phyloP scores from a whole-genome alignment of 2,888 invertebrate species.

The Rhagophthalmus giganteus region DNA sequence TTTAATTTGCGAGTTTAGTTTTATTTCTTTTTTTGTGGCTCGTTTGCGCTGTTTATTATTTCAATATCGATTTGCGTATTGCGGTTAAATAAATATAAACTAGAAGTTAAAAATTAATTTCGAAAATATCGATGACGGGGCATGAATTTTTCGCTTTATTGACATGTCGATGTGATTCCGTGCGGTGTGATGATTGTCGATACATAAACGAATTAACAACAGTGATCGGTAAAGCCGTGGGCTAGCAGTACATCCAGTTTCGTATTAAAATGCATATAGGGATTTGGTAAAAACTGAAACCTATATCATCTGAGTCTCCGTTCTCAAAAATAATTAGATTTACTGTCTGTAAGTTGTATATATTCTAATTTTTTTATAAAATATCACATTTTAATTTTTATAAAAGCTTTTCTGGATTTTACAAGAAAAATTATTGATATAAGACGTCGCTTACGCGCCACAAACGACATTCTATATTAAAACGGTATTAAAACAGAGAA shows the following conservation, averaged over 20 bases:
- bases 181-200: constrained; percentile 6
- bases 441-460: too few species aligned
- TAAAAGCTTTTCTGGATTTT: too few species aligned
- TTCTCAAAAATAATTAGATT: too few species aligned
- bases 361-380: too few species aligned
- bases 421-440: too few species aligned
- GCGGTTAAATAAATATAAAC: constrained; percentile 1
- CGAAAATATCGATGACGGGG: constrained; percentile 2
- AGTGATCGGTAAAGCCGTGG: neutral
- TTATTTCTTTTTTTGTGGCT: constrained; percentile 1
- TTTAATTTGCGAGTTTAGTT: constrained; percentile 14
- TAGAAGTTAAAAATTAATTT: constrained; percentile 12
- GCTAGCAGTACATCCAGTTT: neutral
- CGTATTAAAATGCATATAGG: too few species aligned
- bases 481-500: too few species aligned
- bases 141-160: constrained; percentile 17
- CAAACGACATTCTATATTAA: too few species aligned
- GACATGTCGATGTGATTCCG: constrained; percentile 12
- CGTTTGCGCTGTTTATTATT: constrained; percentile 2
- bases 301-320: too few species aligned
- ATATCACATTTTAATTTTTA: too few species aligned
- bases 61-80: neutral
- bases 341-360: too few species aligned
- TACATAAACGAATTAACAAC: constrained; percentile 14
- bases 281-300: too few species aligned